Conservation (phyloP, 1,140 invertebrate genomes). For the Carposina sasakii region DNA sequence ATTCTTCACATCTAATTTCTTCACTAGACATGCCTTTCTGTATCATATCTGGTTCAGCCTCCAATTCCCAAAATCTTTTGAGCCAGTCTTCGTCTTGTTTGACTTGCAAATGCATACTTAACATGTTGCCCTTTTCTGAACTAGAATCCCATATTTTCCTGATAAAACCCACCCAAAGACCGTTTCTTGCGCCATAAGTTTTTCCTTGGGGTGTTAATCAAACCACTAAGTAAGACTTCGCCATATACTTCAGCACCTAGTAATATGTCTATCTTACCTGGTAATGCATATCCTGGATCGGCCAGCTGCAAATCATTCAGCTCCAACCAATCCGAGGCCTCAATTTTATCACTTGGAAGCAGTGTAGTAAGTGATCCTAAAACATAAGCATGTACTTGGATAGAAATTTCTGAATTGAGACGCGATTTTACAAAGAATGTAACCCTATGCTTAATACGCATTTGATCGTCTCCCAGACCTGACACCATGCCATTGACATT, state of each 20-base stretch:
- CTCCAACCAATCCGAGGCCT: too few species aligned
- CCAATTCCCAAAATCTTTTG: constrained; percentile 2
- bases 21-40: neutral
- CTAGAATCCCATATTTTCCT: too few species aligned
- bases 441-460: constrained; percentile 6
- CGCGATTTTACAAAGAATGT: too few species aligned
- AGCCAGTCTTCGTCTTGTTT: too few species aligned
- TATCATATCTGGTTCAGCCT: neutral
- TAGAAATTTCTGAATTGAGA: too few species aligned
- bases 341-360: too few species aligned
- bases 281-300: constrained; percentile 12
- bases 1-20: constrained; percentile 4
- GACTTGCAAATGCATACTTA: too few species aligned
- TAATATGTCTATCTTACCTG: constrained; percentile 19
- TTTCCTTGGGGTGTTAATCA: constrained; percentile 24
- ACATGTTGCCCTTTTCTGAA: too few species aligned
- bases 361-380: too few species aligned
- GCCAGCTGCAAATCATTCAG: constrained; percentile 15
- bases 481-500: neutral
- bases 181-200: constrained; percentile 27
- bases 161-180: constrained; percentile 28
- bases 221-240: constrained; percentile 19
- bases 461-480: constrained; percentile 8
- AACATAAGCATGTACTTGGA: too few species aligned
- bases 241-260: constrained; percentile 20